Conservation (phyloP, 2,888 invertebrate species). For the Beris chalybata region DNA sequence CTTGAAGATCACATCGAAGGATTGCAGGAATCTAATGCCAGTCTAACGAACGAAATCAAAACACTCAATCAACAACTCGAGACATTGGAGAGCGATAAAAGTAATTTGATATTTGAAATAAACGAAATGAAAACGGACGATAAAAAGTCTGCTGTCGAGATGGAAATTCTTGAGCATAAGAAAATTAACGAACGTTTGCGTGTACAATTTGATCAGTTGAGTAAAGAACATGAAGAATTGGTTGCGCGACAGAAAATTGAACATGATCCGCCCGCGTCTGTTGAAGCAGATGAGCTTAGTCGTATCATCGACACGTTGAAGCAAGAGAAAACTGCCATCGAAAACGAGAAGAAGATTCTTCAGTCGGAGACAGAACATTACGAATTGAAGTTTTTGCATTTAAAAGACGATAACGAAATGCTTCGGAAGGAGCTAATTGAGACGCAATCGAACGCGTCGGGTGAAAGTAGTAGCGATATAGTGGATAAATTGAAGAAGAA, state of each 20-base stretch:
- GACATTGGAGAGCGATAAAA: conserved; percentile 47
- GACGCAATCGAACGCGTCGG: neutral
- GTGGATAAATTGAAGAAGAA: conserved; percentile 4
- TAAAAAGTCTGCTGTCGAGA: conserved; percentile 41
- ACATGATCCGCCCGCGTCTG: neutral
- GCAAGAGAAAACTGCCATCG: conserved; percentile 12
- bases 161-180: conserved; percentile 40
- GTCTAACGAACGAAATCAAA: conserved; percentile 46
- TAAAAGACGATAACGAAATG: conserved; percentile 23
- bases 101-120: conserved; percentile 47
- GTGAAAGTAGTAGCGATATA: neutral
- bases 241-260: neutral
- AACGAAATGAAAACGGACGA: conserved; percentile 46
- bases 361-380: conserved; percentile 24
- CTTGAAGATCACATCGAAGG: conserved; percentile 43
- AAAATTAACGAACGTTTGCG: conserved; percentile 45
- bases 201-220: conserved; percentile 44
- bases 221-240: conserved; percentile 46
- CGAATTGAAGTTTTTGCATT: conserved; percentile 12
- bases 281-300: neutral
- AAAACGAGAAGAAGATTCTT: conserved; percentile 16
- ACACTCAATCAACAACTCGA: conserved; percentile 48
- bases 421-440: conserved; percentile 18
- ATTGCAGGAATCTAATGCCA: conserved; percentile 47
- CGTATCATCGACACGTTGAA: neutral